These are phyloP conservation scores for Drosophila pullipes DNA, from an alignment of 2,888 invertebrate genomes.

Conservation along the genomic window DNA sequence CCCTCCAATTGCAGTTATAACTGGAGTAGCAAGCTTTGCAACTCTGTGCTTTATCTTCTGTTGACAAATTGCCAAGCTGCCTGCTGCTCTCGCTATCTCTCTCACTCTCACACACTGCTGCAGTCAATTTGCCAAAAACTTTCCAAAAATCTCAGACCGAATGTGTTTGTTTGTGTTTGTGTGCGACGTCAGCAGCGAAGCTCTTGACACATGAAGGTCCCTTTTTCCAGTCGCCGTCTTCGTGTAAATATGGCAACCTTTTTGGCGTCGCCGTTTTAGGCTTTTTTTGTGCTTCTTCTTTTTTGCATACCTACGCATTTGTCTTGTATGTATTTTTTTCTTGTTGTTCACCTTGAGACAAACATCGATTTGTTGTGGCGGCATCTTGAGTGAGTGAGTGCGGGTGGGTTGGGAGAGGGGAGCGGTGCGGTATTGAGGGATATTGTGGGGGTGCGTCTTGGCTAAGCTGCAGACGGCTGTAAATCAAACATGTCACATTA, in stretches of 20 bases:
- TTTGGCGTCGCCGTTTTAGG: slow-evolving; percentile 47
- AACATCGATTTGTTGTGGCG: slow-evolving; percentile 76
- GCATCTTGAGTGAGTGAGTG: slow-evolving; percentile 31
- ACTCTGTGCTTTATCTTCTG: slow-evolving; percentile 48
- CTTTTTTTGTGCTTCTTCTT: slow-evolving; percentile 17
- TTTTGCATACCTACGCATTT: slow-evolving; percentile 49
- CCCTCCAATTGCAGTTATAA: slow-evolving; percentile 56
- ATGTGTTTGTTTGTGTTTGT: slow-evolving; percentile 10
- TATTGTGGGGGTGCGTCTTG: slow-evolving; percentile 12
- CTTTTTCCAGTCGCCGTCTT: slow-evolving; percentile 48
- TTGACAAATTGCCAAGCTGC: slow-evolving; percentile 67
- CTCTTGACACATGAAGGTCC: slow-evolving; percentile 71
- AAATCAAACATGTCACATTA: slow-evolving; percentile 70
- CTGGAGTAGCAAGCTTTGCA: slow-evolving; percentile 32
- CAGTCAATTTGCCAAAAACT: slow-evolving; percentile 56
- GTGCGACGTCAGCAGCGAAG: slow-evolving; percentile 37
- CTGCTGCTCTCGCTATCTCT: neutral
- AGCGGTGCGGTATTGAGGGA: neutral
- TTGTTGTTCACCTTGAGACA: slow-evolving; percentile 76
- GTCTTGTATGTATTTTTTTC: slow-evolving; percentile 53
- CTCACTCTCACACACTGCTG: slow-evolving; percentile 6
- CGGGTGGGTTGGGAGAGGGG: neutral
- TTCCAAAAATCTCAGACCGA: slow-evolving; percentile 42
- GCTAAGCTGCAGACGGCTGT: slow-evolving; percentile 54
- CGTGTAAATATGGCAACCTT: slow-evolving; percentile 59